Conservation (phyloP, 2,797 vertebrate genomes). For the Hirundo rustica region DNA sequence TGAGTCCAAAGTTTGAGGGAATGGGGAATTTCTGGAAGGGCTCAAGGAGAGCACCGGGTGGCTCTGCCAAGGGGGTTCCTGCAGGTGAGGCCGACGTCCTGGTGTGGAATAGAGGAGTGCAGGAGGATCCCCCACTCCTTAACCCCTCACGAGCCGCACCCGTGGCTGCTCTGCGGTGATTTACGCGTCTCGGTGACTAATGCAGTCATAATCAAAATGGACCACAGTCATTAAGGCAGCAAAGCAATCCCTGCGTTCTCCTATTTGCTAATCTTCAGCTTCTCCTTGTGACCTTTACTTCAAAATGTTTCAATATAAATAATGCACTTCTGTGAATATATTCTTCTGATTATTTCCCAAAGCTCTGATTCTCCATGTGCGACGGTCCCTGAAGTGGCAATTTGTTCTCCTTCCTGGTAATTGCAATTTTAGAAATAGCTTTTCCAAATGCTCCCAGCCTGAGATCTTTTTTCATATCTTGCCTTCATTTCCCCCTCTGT, state of each 20-base stretch:
- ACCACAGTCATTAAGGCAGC: background rate
- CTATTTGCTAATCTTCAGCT: constrained; percentile 67
- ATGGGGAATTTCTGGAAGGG: accelerated
- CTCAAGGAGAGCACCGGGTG: accelerated
- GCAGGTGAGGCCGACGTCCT: accelerated
- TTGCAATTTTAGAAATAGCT: constrained; percentile 78
- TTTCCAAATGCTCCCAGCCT: constrained; percentile 68
- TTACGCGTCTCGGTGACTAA: background rate
- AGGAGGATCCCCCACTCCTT: background rate
- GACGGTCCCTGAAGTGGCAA: constrained; percentile 76
- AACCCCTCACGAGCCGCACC: background rate
- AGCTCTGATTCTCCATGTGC: constrained; percentile 71
- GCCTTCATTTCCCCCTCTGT: background rate
- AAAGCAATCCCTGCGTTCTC: constrained; percentile 40
- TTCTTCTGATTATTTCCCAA: constrained; percentile 72
- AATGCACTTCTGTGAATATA: constrained; percentile 75
- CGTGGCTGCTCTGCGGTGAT: background rate
- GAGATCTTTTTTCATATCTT: constrained; percentile 24
- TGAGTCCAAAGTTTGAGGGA: accelerated
- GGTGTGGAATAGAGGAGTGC: accelerated
- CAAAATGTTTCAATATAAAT: constrained; percentile 74
- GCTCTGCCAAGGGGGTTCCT: background rate
- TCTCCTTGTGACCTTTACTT: constrained; percentile 68
- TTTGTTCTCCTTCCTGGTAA: constrained; percentile 77
- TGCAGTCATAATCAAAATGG: constrained; percentile 16